phyloP scores from a whole-genome alignment of 2,113 vertebrate genomes.

The Dolichallabes microphthalmus region DNA sequence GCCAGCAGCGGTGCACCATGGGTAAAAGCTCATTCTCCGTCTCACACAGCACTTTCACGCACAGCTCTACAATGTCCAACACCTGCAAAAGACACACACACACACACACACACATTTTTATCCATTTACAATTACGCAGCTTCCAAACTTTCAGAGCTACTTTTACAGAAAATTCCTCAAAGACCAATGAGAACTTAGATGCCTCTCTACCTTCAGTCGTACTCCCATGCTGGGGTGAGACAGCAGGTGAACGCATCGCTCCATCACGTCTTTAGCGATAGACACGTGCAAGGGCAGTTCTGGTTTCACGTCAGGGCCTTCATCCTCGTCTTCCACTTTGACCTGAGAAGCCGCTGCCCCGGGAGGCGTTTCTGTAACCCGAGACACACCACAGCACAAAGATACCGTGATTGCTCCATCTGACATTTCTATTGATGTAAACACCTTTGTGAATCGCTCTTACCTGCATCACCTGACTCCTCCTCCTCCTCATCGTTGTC shows the following conservation, averaged over 20 bases:
- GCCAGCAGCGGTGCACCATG: constrained; percentile 89
- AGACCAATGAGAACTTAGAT: background rate
- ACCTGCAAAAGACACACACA: constrained; percentile 68
- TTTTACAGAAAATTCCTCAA: background rate
- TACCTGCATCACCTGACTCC: constrained; percentile 60
- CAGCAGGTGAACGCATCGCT: constrained; percentile 85
- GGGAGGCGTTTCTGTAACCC: constrained; percentile 55
- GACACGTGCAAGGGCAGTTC: constrained; percentile 76
- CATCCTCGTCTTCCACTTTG: constrained; percentile 40
- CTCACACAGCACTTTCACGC: constrained; percentile 76
- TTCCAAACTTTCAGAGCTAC: background rate
- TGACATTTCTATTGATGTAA: background rate
- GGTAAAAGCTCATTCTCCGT: constrained; percentile 83
- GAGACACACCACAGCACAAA: background rate
- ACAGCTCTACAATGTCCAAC: constrained; percentile 83
- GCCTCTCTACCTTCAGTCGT: constrained; percentile 80
- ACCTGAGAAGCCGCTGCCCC: constrained; percentile 45
- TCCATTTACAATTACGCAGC: background rate
- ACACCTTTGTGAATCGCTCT: background rate
- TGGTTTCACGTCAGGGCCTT: constrained; percentile 62
- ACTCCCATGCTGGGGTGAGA: constrained; percentile 76
- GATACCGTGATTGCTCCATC: background rate
- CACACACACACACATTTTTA: constrained; percentile 17
- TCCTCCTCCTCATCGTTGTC: constrained; percentile 66
- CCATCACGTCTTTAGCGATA: constrained; percentile 82